Base-by-base conservation (phyloP, 2,888 invertebrate genomes). In the Meliscaeva auricollis region DNA sequence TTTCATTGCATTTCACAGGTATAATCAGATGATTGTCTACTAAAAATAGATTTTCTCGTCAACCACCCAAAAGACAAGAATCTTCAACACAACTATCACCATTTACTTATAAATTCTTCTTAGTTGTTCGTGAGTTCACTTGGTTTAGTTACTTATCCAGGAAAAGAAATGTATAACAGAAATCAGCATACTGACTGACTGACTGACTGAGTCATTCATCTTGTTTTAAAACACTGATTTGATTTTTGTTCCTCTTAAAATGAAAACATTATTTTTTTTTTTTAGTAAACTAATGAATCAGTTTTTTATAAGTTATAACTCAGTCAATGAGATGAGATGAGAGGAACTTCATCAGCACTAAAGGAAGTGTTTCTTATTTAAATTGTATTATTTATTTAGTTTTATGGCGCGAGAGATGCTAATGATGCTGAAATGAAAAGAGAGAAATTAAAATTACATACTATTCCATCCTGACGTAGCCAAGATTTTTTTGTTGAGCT, bases 11-110 rank as follows among this genome's bases (percentile, higher is more conserved):
- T 64, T 73, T 81, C 68, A 44, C 81, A 85, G 85, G 85, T 85
- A n/a, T n/a, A 85, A 81, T 73, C 76, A 77, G 62, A 85, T 81
- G 81, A 85, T 62, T 81, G 62, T 54, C 15, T 0, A 20, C 62
- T 85, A 77, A 81, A 85, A 85, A 85, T 85, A 85, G 81, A 81
- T 41, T 69, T 73, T 73, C 73, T 81, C 56, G 56, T 73, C 72
- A 60, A 73, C 66, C 32, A 38, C 26, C 13, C 17, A 38, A 46
- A 48, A 50, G 17, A 50, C 17, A 70, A 60, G 30, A 66, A 35
- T 60, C 60, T 72, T 50, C 13, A 13, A 11, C 22, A 56, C 46
- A 46, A 35, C 22, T 78, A 68, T 83, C 69, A 79, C 83, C 74
- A 35, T 83, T 83, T 70, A 46, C 32, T 68, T 69, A 60, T 64